Evolutionary conservation across 2,797 vertebrate genomes (phyloP).

Genomic region (Xerus rutilus): DNA sequence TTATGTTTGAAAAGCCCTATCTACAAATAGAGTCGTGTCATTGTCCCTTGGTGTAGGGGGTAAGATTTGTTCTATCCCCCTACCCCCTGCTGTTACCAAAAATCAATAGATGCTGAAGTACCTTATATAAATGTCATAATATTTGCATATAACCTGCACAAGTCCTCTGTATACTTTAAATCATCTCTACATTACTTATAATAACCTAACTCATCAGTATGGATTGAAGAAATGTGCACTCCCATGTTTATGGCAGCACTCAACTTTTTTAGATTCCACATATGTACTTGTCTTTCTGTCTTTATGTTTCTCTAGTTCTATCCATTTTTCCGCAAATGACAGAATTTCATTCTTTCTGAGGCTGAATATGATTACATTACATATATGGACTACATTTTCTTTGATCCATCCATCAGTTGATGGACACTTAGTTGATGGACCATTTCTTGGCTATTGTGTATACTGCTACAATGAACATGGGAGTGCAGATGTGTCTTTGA

Average conservation of each 20-base stretch:
- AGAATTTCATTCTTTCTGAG: not conserved
- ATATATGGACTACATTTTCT: too few species aligned
- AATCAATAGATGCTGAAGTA: not conserved
- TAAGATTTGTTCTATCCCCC: not conserved
- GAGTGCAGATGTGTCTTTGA: too few species aligned
- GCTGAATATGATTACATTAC: not conserved
- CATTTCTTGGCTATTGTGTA: too few species aligned
- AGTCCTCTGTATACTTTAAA: not conserved
- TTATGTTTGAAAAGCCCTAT: conserved; percentile 9
- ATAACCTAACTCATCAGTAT: not conserved
- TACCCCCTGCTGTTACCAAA: not conserved
- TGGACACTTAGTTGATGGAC: too few species aligned
- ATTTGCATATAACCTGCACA: not conserved
- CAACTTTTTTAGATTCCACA: not conserved
- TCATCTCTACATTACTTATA: not conserved
- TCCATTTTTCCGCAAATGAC: not conserved
- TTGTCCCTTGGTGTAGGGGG: not conserved
- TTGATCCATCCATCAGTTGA: too few species aligned
- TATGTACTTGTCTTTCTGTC: too few species aligned
- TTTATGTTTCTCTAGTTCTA: not conserved
- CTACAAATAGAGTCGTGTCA: not conserved
- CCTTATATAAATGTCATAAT: not conserved
- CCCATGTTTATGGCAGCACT: not conserved
- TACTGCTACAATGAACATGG: too few species aligned
- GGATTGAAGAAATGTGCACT: not conserved